Percentiles rank a stretch among this genome's conserved stretches.
These are phyloP conservation scores for Loripinus fragilis DNA, from an alignment of 2,888 invertebrate genomes.

Conservation along the genomic window DNA sequence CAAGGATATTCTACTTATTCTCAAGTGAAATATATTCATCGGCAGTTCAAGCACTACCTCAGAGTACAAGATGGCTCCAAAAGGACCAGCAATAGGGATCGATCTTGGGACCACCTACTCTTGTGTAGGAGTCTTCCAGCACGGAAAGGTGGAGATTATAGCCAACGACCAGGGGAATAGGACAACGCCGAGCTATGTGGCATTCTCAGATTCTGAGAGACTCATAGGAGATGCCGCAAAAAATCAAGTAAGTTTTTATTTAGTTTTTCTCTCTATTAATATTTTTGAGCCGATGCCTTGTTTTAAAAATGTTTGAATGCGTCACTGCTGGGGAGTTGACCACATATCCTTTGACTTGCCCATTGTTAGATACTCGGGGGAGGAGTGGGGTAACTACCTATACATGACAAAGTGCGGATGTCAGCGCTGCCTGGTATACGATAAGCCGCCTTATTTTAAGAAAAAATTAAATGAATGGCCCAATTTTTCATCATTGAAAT, in stretches of 20 bases:
- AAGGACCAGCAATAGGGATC: constrained; percentile 89
- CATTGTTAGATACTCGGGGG: no score
- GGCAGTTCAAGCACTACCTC: no score
- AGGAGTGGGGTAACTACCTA: no score
- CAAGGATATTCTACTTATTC: neutral
- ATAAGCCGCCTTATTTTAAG: neutral
- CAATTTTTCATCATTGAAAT: neutral
- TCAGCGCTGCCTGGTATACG: neutral
- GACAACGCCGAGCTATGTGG: constrained; percentile 90
- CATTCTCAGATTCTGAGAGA: constrained; percentile 86
- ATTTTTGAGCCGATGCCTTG: no score
- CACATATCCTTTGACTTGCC: no score
- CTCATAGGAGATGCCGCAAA: constrained; percentile 85
- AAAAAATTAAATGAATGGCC: neutral
- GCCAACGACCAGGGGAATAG: constrained; percentile 87
- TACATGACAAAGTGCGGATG: neutral
- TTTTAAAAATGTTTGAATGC: no score
- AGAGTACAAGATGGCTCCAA: constrained; percentile 4
- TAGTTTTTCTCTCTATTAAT: neutral
- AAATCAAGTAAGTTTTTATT: constrained; percentile 83
- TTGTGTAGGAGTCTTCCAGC: constrained; percentile 83
- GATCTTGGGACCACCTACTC: constrained; percentile 95
- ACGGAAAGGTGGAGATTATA: constrained; percentile 85
- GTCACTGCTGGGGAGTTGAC: no score
- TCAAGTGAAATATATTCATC: no score